Evolutionary conservation across 2,888 invertebrate genomes (phyloP).

Genomic region (Dryobotodes eremita): DNA sequence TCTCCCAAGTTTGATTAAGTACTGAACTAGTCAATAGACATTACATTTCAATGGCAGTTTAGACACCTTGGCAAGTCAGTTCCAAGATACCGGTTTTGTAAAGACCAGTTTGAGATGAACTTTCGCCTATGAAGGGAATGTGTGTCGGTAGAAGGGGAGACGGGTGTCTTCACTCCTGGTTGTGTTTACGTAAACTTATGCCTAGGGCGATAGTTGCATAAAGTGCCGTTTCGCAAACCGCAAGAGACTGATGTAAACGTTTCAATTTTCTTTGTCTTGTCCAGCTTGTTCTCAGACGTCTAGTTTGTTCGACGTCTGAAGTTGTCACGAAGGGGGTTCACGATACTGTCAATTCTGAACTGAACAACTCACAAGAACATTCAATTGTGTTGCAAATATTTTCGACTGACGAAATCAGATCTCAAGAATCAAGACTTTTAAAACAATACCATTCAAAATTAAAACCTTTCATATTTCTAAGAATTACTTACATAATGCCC

Average conservation of each 20-base stretch:
- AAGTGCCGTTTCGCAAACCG: conserved; percentile 82
- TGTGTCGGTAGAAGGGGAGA: conserved; percentile 61
- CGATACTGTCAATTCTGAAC: conserved; percentile 38
- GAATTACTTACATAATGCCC: conserved; percentile 48
- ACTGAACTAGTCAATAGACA: conserved; percentile 72
- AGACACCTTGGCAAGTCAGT: conserved; percentile 80
- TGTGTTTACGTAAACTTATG: conserved; percentile 70
- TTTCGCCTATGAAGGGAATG: conserved; percentile 69
- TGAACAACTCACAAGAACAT: conserved; percentile 15
- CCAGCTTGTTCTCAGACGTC: conserved; percentile 71
- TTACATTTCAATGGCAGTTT: conserved; percentile 80
- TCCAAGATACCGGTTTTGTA: conserved; percentile 79
- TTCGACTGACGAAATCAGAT: conserved; percentile 2
- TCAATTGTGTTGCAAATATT: conserved; percentile 17
- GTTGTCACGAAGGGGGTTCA: conserved; percentile 58
- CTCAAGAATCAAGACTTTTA: conserved; percentile 2
- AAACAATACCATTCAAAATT: conserved; percentile 21
- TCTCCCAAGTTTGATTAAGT: conserved; percentile 58
- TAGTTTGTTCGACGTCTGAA: conserved; percentile 64
- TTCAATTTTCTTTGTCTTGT: conserved; percentile 83
- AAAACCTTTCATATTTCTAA: conserved; percentile 22
- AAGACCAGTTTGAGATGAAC: conserved; percentile 78
- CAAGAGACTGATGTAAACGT: conserved; percentile 80
- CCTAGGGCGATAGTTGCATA: conserved; percentile 80
- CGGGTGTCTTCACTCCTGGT: conserved; percentile 74